Conservation (phyloP, 2,797 vertebrate species). For the Platalea minor region DNA sequence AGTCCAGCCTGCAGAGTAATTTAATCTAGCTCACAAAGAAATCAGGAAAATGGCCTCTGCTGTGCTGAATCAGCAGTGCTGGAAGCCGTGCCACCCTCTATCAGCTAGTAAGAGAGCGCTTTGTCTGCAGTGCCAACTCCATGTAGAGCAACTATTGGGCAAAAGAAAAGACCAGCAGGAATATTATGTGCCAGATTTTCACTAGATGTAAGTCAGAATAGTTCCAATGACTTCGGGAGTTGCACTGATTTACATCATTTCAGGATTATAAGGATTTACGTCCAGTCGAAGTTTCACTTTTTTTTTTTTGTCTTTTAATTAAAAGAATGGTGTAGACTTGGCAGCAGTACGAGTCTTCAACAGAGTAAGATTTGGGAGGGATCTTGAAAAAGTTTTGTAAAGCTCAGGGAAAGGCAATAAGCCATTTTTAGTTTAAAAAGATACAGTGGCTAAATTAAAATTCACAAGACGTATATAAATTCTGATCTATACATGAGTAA, state of each 20-base stretch:
- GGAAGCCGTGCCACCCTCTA: conserved; percentile 34
- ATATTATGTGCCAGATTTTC: conserved; percentile 53
- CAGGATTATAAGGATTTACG: conserved; percentile 48
- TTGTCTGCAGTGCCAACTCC: background rate
- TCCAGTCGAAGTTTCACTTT: background rate
- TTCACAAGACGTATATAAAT: background rate
- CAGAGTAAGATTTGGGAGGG: background rate
- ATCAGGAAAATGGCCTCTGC: conserved; percentile 29
- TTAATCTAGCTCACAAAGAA: conserved; percentile 55
- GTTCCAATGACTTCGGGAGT: conserved; percentile 16
- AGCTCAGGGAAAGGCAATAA: background rate
- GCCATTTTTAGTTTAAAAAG: background rate
- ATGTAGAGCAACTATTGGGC: background rate
- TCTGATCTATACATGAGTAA: background rate
- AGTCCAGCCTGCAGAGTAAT: conserved; percentile 40
- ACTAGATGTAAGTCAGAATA: conserved; percentile 47
- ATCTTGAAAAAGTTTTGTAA: conserved; percentile 10
- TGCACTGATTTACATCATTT: conserved; percentile 46
- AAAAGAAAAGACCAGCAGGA: conserved; percentile 46
- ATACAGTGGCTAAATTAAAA: conserved; percentile 4
- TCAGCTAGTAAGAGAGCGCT: background rate
- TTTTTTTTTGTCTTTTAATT: conserved; percentile 27
- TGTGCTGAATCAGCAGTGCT: conserved; percentile 56
- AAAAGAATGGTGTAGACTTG: conserved; percentile 34
- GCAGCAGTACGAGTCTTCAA: background rate